Evolutionary conservation across 2,113 vertebrate species (phyloP).

Genomic region (Aldabrachelys gigantea): DNA sequence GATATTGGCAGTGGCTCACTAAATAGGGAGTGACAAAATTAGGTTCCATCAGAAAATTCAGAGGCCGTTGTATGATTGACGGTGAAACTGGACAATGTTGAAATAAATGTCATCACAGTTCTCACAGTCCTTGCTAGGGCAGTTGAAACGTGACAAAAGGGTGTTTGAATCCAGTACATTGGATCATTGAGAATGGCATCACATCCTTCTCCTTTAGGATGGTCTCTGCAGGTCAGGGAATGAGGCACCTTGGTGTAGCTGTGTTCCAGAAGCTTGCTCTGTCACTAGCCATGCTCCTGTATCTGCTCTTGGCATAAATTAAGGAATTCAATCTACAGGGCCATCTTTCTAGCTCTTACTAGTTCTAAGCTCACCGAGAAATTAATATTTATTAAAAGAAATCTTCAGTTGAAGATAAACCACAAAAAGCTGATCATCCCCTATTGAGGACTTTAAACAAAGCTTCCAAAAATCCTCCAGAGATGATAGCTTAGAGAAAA

Average conservation of each 20-base stretch:
- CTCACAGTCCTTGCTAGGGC: neutral
- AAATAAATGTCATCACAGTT: neutral
- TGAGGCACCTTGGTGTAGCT: neutral
- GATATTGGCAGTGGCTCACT: neutral
- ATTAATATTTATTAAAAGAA: neutral
- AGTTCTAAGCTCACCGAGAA: neutral
- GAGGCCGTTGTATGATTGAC: neutral
- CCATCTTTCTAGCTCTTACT: neutral
- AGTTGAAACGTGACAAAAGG: neutral
- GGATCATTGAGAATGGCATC: neutral
- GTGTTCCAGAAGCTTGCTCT: neutral
- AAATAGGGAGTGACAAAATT: neutral
- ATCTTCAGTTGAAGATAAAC: neutral
- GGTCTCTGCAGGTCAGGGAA: neutral
- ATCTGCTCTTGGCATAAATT: neutral
- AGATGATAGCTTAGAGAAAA: neutral
- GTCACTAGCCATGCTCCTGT: neutral
- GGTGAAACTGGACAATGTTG: neutral
- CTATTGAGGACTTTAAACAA: neutral
- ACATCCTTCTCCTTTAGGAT: neutral
- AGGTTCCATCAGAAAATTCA: neutral
- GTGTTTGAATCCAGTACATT: too few relatives aligned
- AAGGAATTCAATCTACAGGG: neutral
- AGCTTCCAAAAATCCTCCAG: neutral
- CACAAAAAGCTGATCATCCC: neutral